Evolutionary conservation across 2,797 vertebrate genomes (phyloP), one percentile per base, ranked within the genome.

Genomic region (Tenualosa ilisha): DNA sequence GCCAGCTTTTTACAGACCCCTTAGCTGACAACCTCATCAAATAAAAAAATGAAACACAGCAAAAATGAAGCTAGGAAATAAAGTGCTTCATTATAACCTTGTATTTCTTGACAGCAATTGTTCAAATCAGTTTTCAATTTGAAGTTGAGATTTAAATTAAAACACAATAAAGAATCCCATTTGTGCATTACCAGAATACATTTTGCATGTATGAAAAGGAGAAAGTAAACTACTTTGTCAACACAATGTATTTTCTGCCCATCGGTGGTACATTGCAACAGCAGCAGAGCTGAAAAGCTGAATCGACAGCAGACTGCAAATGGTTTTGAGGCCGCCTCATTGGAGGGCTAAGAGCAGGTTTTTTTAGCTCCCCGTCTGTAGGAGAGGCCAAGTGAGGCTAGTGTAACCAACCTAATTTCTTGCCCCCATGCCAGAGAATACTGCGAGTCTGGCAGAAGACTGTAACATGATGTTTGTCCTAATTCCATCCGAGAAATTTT

Each of bases 301-400:
- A 89, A 93, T 91, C 84, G 17, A 79, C 72, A 84, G 61, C 82
- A 83, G 56, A 83, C n/a, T 84, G 83, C 24, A 43, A 68, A 72
- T 43, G 72, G 37, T 20, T 79, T 79, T 40, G 26, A 79, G 37
- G 72, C 5, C 15, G 40, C 20, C 72, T 46, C 72, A 79, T 79
- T 79, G 72, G 72, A 46, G 37, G 40, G 72, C 7, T 56, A n/a
- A 37, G 40, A 5, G 17, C 20, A 46, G 72, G 40, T 79, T 79
- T 79, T 79, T 79, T 79, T 79, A 79, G 40, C 37, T 7, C 5
- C 15, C 9, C 24, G 51, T 72, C 46, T 68, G 61, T n/a, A 68
- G 68, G 81, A 56, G 63, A 43, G 63, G 81, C 81, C 85, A 82
- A 83, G 20, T 54, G 37, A 83, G 85, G 50, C 26, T 56, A 82